Conservation (phyloP, 2,888 invertebrate genomes). For the Ormyrus rosae region DNA sequence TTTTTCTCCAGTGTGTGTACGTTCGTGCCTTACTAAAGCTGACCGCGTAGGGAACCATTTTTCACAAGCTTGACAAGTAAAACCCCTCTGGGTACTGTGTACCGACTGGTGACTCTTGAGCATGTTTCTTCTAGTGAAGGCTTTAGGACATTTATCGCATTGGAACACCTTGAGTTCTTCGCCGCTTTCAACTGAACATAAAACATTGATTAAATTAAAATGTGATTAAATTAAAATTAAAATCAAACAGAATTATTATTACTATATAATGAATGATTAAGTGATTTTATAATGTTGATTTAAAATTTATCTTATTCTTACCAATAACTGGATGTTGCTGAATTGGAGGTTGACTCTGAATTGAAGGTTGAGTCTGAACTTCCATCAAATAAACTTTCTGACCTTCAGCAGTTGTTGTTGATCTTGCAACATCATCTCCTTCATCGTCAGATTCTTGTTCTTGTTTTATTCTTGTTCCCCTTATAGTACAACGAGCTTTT, state of each 20-base stretch:
- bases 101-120: constrained; percentile 80
- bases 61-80: constrained; percentile 80
- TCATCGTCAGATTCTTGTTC: constrained; percentile 74
- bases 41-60: constrained; percentile 83
- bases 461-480: constrained; percentile 73
- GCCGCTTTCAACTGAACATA: constrained; percentile 64
- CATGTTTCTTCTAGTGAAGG: constrained; percentile 80
- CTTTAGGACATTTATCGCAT: constrained; percentile 81
- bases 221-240: too few relatives aligned
- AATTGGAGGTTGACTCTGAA: constrained; percentile 26
- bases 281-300: neutral
- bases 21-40: constrained; percentile 83
- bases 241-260: neutral
- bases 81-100: constrained; percentile 80
- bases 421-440: constrained; percentile 69
- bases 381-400: constrained; percentile 74
- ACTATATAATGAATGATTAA: constrained; percentile 6
- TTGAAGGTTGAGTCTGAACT: constrained; percentile 54
- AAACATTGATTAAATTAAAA: too few relatives aligned
- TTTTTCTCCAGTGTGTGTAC: constrained; percentile 81
- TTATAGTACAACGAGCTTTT: constrained; percentile 73
- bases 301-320: constrained; percentile 18
- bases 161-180: constrained; percentile 78
- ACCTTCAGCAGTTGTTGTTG: constrained; percentile 66
- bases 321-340: constrained; percentile 48